Base-by-base conservation (phyloP, 2,888 invertebrate species). In the Leptura quadrifasciata region DNA sequence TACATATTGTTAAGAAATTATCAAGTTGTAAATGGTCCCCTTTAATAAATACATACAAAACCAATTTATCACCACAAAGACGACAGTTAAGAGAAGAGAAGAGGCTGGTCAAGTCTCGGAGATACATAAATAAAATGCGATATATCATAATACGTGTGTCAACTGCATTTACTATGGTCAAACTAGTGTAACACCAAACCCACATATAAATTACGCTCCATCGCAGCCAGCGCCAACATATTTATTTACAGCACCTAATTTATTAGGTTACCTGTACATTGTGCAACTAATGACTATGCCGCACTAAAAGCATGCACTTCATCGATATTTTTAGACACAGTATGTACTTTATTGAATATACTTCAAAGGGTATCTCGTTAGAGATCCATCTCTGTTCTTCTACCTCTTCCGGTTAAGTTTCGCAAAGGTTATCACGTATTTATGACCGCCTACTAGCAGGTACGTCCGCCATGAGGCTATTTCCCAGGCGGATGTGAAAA, bases 241-340 rank as follows among this genome's bases (percentile, higher is more conserved):
- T 57, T 15, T 57, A 57, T 57, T 57, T 57, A 57, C 21, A n/a
- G 47, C 2, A 57, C 3, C 21, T 57, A 57, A 21, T 57, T 15
- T 57, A 57, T 57, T 20, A 57, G n/a, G n/a, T 57, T 21, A 21
- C 21, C 20, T 57, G 12, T 20, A 57, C 15, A n/a, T n/a, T n/a
- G n/a, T n/a, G 15, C 20, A 57, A 57, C 10, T 57, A 17, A 57
- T 27, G n/a, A 60, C 15, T 24, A 60, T 27, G 21, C 15, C 31
- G 27, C 60, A 60, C 60, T 60, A 60, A 60, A 60, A 60, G 60
- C 60, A 27, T 60, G 60, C 27, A 60, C 60, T 60, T 27, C 31
- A 12, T 17, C 60, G 8, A 60, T 27, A 12, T 60, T 60, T 60
- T 60, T 17, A 18, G 20, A 9, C 60, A 24, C 8, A 60, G 15